Percentiles rank a stretch among this genome's conserved stretches.
phyloP scores from a whole-genome alignment of 1,140 invertebrate species.

The Penaeus japonicus region DNA sequence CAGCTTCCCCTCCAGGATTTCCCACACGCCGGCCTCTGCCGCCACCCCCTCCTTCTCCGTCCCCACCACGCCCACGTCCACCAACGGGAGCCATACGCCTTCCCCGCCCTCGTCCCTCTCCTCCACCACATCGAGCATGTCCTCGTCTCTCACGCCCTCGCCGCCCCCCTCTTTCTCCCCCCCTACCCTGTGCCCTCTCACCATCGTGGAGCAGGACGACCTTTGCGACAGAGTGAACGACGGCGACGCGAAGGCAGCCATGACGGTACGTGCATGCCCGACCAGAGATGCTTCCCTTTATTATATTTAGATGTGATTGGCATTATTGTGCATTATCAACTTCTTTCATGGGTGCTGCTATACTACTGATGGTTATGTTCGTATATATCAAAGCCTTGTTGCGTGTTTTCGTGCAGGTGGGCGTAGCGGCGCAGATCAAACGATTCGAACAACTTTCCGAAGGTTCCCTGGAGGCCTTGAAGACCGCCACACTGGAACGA shows the following conservation, averaged over 20 bases:
- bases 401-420: conserved; percentile 19
- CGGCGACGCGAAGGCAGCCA: too few relatives aligned
- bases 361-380: too few relatives aligned
- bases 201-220: conserved; percentile 25
- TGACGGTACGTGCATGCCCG: too few relatives aligned
- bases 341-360: too few relatives aligned
- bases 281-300: too few relatives aligned
- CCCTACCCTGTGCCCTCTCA: not conserved
- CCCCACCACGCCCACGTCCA: not conserved
- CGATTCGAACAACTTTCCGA: conserved; percentile 54
- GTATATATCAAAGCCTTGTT: not conserved
- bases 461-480: conserved; percentile 51
- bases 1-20: not conserved
- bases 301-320: too few relatives aligned
- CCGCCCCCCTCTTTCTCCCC: conserved; percentile 8
- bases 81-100: not conserved
- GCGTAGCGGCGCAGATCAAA: conserved; percentile 55
- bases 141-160: conserved; percentile 1
- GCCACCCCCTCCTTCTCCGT: not conserved
- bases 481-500: conserved; percentile 53
- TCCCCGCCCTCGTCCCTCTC: conserved; percentile 30
- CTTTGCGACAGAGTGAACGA: too few relatives aligned
- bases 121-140: not conserved
- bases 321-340: too few relatives aligned
- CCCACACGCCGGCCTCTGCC: not conserved